phyloP scores from a whole-genome alignment of 2,888 invertebrate genomes.

The Drosophila leonis region DNA sequence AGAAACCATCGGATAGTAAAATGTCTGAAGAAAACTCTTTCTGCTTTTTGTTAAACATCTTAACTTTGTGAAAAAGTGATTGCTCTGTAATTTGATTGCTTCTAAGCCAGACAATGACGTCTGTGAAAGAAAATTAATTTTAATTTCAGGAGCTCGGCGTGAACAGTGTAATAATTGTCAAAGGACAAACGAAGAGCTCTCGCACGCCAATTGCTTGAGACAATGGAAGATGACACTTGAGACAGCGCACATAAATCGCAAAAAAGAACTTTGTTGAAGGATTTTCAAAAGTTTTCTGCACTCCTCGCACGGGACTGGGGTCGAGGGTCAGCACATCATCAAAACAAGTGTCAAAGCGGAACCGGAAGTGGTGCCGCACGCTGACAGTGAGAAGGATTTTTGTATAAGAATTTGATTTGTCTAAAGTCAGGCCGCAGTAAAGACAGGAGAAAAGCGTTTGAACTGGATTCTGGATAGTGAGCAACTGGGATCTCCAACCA shows the following conservation, averaged over 20 bases:
- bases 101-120: slow-evolving; percentile 53
- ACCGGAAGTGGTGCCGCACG: slow-evolving; percentile 64
- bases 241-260: slow-evolving; percentile 65
- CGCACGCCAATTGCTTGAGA: slow-evolving; percentile 49
- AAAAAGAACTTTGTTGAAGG: slow-evolving; percentile 62
- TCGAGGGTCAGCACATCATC: slow-evolving; percentile 28
- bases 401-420: slow-evolving; percentile 77
- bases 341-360: slow-evolving; percentile 80
- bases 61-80: slow-evolving; percentile 9
- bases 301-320: slow-evolving; percentile 32
- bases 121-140: slow-evolving; percentile 64
- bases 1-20: too few relatives aligned
- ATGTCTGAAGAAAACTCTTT: neutral
- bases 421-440: slow-evolving; percentile 64
- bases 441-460: slow-evolving; percentile 20
- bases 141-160: slow-evolving; percentile 64
- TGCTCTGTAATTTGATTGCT: slow-evolving; percentile 28
- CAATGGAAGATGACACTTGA: slow-evolving; percentile 77
- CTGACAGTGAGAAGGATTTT: slow-evolving; percentile 47
- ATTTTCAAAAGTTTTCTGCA: slow-evolving; percentile 73
- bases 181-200: slow-evolving; percentile 44
- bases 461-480: slow-evolving; percentile 5
- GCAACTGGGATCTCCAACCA: slow-evolving; percentile 45
- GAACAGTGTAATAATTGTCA: slow-evolving; percentile 66
- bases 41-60: too few relatives aligned